Percentiles rank a stretch among this genome's conserved stretches.
Evolutionary conservation across 2,797 vertebrate species (phyloP).

Genomic region (Diceros bicornis): DNA sequence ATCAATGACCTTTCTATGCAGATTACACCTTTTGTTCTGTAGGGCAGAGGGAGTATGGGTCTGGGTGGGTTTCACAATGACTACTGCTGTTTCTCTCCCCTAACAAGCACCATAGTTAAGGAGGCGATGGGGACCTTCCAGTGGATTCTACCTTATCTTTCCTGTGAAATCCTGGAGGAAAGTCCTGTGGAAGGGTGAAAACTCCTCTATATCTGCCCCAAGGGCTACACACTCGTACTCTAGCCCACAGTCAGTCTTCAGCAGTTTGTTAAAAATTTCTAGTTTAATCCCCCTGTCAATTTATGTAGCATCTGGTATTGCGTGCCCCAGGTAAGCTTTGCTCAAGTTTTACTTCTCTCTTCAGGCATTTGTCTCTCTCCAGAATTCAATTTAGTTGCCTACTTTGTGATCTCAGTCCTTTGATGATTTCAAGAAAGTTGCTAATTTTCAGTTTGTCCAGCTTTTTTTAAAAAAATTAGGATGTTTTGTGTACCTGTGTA

Average conservation of each 20-base stretch:
- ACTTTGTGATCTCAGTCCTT: not conserved
- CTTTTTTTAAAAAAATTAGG: not conserved
- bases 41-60: fast-evolving
- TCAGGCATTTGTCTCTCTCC: not conserved
- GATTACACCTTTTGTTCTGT: not conserved
- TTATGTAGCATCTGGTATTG: not conserved
- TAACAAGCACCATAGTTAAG: not conserved
- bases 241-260: not conserved
- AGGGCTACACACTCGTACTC: not conserved
- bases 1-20: not conserved
- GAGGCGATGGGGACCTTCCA: not conserved
- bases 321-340: no score
- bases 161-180: not conserved
- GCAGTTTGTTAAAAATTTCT: not conserved
- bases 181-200: not conserved
- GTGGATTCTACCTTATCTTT: not conserved
- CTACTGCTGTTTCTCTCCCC: not conserved
- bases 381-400: not conserved
- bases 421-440: not conserved
- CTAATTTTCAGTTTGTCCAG: not conserved
- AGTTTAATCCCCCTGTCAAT: not conserved
- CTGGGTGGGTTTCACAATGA: not conserved
- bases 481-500: not conserved
- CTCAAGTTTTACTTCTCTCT: not conserved
- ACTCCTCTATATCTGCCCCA: not conserved